These are phyloP conservation scores for Amphiprion ocellaris DNA, from an alignment of 2,113 vertebrate genomes.

Conservation along the genomic window DNA sequence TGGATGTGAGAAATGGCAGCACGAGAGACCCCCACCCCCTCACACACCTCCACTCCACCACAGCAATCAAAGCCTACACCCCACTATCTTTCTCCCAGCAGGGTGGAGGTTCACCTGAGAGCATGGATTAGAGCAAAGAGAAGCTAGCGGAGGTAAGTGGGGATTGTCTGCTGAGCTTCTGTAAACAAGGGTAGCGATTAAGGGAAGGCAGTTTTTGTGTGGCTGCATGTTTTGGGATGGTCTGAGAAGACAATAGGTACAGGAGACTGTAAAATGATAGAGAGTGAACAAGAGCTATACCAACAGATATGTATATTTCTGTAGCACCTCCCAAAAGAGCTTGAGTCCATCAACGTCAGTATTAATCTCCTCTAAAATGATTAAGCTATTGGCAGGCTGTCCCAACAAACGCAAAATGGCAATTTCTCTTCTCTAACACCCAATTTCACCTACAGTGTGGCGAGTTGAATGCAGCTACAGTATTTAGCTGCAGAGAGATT, in stretches of 20 bases:
- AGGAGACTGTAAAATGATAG: constrained; percentile 22
- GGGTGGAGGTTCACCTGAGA: constrained; percentile 30
- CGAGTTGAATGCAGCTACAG: constrained; percentile 57
- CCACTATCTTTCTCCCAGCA: constrained; percentile 52
- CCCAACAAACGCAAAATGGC: constrained; percentile 43
- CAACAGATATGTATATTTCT: constrained; percentile 29
- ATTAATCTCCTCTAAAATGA: constrained; percentile 63
- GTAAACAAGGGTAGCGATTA: constrained; percentile 41
- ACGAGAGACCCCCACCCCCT: not conserved
- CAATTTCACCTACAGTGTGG: constrained; percentile 59
- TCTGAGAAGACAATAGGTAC: constrained; percentile 15
- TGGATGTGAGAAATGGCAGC: constrained; percentile 32
- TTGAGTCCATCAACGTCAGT: constrained; percentile 30
- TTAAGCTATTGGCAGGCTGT: constrained; percentile 52
- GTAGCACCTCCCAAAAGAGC: not conserved
- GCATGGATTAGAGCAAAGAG: constrained; percentile 43
- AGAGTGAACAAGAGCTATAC: constrained; percentile 25
- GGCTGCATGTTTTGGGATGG: not conserved
- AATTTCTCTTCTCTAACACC: constrained; percentile 45
- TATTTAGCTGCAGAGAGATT: constrained; percentile 76
- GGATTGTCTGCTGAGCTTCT: constrained; percentile 32
- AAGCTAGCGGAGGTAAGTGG: constrained; percentile 25
- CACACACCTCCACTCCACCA: not conserved
- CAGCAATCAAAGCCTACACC: constrained; percentile 49
- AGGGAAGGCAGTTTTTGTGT: constrained; percentile 21